Evolutionary conservation across 2,888 invertebrate genomes (phyloP).

Genomic region (Dynastes tityus): DNA sequence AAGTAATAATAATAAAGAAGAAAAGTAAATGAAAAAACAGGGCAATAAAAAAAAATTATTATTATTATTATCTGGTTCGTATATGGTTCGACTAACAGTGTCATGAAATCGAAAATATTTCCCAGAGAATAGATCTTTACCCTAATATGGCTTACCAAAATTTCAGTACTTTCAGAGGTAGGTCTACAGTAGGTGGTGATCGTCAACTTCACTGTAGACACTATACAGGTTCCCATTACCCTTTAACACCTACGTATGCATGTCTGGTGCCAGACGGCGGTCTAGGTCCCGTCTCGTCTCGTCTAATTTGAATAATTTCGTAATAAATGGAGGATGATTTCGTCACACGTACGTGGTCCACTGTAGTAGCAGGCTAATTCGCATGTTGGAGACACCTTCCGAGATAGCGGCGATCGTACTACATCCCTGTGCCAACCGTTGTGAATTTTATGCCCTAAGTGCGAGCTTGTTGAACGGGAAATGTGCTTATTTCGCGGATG

Average conservation of each 20-base stretch:
- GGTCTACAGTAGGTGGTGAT: no score
- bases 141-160: no score
- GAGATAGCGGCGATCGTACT: background rate
- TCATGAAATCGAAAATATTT: no score
- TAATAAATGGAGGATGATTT: slow-evolving; percentile 18
- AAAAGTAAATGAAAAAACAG: no score
- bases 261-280: background rate
- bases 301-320: slow-evolving; percentile 43
- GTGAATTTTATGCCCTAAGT: slow-evolving; percentile 9
- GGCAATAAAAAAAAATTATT: no score
- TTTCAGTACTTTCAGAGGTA: no score
- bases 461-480: background rate
- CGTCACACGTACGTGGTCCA: background rate
- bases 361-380: background rate
- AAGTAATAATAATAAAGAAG: no score
- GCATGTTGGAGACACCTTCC: background rate
- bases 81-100: no score
- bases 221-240: background rate
- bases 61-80: no score
- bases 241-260: slow-evolving; percentile 3
- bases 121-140: no score
- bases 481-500: slow-evolving; percentile 24
- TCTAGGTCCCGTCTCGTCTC: background rate
- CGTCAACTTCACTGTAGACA: no score
- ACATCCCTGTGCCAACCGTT: background rate